Conservation (phyloP, 1,140 invertebrate genomes). For the Trissolcus basalis region DNA sequence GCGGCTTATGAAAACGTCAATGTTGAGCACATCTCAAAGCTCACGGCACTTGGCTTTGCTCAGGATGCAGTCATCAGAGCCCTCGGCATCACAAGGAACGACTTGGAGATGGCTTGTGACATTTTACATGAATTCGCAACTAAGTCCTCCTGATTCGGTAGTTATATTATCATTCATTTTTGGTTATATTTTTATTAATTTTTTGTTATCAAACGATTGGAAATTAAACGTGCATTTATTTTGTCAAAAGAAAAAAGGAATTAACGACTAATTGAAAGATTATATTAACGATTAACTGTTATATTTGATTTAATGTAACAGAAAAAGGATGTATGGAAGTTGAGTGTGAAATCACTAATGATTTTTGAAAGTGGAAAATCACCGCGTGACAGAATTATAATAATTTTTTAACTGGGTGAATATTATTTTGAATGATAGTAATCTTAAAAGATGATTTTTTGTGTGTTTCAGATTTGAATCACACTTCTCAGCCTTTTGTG, state of each 20-base stretch:
- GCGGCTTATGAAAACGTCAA: conserved; percentile 91
- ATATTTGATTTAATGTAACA: too few relatives aligned
- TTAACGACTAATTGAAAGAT: too few relatives aligned
- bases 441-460: too few relatives aligned
- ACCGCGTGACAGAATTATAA: too few relatives aligned
- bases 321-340: too few relatives aligned
- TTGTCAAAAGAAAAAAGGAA: too few relatives aligned
- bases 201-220: neutral
- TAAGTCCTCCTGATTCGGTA: conserved; percentile 77
- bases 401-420: too few relatives aligned
- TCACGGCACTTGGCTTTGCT: conserved; percentile 92
- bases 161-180: conserved; percentile 2
- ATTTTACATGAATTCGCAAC: conserved; percentile 94
- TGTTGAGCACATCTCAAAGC: conserved; percentile 90
- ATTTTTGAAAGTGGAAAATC: too few relatives aligned
- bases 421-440: too few relatives aligned
- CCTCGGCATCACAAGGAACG: conserved; percentile 92
- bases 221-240: too few relatives aligned
- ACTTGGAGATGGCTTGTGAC: conserved; percentile 95
- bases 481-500: conserved; percentile 32
- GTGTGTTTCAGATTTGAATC: conserved; percentile 35
- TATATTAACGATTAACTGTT: too few relatives aligned
- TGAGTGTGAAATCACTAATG: too few relatives aligned
- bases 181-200: neutral
- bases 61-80: conserved; percentile 93